Base-by-base conservation (phyloP, 2,888 invertebrate genomes). In the Cosmia pyralina region DNA sequence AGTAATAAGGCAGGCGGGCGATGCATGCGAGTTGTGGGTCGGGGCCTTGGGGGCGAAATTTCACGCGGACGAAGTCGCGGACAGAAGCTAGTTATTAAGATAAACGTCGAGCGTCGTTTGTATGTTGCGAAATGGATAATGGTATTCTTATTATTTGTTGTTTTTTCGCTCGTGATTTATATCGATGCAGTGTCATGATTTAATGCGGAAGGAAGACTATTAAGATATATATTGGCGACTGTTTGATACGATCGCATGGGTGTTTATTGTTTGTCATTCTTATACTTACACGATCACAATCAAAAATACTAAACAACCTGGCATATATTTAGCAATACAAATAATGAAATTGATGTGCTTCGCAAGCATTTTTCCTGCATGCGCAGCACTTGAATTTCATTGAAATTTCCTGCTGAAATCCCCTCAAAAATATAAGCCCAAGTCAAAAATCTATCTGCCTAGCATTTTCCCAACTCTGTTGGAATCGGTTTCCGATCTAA, bases 81-180 rank as follows among this genome's bases (percentile, higher is more conserved):
- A 4, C 52, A 4, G n/a, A 52, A n/a, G 11, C 3, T 11, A 13
- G 52, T 5, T 53, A 86, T 85, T 82, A 71, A 85, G 86, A 85
- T 87, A 84, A 85, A 82, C 69, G 86, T 82, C 69, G 62, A 57
- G 68, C 67, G 60, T 63, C 68, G 60, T 73, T 83, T 69, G 73
- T 59, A 53, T 34, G 63, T 69, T 75, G 69, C 52, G 48, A 67
- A 58, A 83, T 75, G 68, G 65, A 77, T 85, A 69, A 76, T 76
- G 64, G 57, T 13, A 53, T 79, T 72, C 38, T 69, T 74, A 76
- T 77, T 77, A 79, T 74, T 74, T 74, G 52, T 76, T 73, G 52
- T 72, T 71, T 72, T 76, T 69, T 64, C 28, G 11, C n/a, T 22
- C 0, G 19, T 75, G 75, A 82, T 82, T 78, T 65, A 79, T 81